Evolutionary conservation across 2,888 invertebrate species (phyloP).

Genomic region (Drosophila robusta): DNA sequence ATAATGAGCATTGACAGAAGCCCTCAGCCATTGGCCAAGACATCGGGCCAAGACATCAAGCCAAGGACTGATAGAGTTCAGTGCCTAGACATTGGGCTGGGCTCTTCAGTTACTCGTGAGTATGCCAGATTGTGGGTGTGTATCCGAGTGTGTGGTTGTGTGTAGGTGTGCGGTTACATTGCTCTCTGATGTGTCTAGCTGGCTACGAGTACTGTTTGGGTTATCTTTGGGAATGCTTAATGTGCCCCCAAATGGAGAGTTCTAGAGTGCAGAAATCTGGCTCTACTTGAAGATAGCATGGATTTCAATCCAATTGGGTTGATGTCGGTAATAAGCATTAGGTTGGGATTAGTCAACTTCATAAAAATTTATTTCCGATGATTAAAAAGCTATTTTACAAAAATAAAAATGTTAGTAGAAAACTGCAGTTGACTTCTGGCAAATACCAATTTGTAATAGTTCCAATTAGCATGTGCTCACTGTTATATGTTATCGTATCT

Average conservation of each 20-base stretch:
- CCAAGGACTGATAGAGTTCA: conserved; percentile 42
- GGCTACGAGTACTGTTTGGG: conserved; percentile 18
- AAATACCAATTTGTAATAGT: not conserved
- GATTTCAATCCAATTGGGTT: not conserved
- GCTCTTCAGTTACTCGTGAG: conserved; percentile 11
- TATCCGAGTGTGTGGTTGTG: conserved; percentile 13
- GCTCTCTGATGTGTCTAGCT: conserved; percentile 11
- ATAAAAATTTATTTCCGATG: too few relatives aligned
- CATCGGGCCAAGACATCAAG: conserved; percentile 17
- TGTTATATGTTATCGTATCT: not conserved
- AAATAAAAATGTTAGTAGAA: too few relatives aligned
- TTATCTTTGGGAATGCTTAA: conserved; percentile 35
- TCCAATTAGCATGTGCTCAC: conserved; percentile 2
- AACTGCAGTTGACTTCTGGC: not conserved
- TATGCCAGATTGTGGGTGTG: conserved; percentile 5
- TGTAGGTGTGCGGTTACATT: conserved; percentile 32
- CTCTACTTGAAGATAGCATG: conserved; percentile 4
- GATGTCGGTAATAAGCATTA: conserved; percentile 1
- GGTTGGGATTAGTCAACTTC: not conserved
- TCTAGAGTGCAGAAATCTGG: not conserved
- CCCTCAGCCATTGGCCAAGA: conserved; percentile 22
- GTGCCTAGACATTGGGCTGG: conserved; percentile 53
- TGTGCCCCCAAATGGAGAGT: conserved; percentile 3
- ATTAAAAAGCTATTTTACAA: too few relatives aligned
- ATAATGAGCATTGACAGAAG: conserved; percentile 63